phyloP scores from a whole-genome alignment of 2,888 invertebrate genomes.

The Nysson spinosus region DNA sequence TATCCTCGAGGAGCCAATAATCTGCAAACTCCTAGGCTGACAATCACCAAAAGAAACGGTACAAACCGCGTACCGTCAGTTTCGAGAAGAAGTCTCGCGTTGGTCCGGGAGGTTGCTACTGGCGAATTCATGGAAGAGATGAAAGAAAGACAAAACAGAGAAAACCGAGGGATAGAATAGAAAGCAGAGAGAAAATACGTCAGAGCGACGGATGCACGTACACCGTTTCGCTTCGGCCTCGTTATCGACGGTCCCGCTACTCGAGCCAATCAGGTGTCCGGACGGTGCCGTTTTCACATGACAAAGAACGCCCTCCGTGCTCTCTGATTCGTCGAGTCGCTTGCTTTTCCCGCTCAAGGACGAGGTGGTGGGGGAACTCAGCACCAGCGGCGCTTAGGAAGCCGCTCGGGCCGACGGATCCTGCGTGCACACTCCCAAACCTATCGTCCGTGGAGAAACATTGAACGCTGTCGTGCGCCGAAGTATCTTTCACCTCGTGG shows the following conservation, averaged over 20 bases:
- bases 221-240: constrained; percentile 27
- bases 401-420: constrained; percentile 31
- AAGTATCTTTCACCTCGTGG: constrained; percentile 23
- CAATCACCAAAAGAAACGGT: neutral
- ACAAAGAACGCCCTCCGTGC: constrained; percentile 23
- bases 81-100: constrained; percentile 7
- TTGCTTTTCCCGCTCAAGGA: neutral
- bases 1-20: no score
- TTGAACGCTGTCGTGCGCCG: constrained; percentile 20
- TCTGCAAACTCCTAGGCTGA: no score
- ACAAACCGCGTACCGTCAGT: neutral
- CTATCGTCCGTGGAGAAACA: constrained; percentile 49
- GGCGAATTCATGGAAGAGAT: constrained; percentile 22
- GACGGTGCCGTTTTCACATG: constrained; percentile 7
- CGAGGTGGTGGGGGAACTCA: constrained; percentile 21
- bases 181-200: constrained; percentile 6
- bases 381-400: constrained; percentile 24
- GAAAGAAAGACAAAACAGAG: constrained; percentile 6
- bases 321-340: constrained; percentile 37
- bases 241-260: constrained; percentile 42
- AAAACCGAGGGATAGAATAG: constrained; percentile 9
- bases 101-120: no score
- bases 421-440: constrained; percentile 55
- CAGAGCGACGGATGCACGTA: neutral
- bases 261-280: constrained; percentile 39